Percentiles rank a stretch among this genome's conserved stretches.
Conservation (phyloP, 2,888 invertebrate genomes). For the Phasia obesa region DNA sequence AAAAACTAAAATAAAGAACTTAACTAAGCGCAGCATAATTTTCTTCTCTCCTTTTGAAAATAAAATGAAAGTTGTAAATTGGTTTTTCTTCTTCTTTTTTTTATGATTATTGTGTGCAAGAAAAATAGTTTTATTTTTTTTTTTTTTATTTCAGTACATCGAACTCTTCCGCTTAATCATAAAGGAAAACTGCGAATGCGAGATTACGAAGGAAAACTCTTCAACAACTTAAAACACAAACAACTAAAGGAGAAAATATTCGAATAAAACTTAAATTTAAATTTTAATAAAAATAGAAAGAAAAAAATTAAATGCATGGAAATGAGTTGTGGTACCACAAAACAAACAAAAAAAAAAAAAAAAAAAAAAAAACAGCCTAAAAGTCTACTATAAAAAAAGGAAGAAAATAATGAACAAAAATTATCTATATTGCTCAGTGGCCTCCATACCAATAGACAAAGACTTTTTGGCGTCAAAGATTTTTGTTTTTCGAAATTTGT, state of each 20-base stretch:
- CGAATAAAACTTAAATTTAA: neutral
- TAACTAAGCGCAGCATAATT: neutral
- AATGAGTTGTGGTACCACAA: slow-evolving; percentile 39
- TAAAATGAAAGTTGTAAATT: slow-evolving; percentile 46
- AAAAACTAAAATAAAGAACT: slow-evolving; percentile 18
- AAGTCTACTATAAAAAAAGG: slow-evolving; percentile 34
- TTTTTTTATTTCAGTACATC: slow-evolving; percentile 27
- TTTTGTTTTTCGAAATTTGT: neutral
- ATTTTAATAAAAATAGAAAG: slow-evolving; percentile 18
- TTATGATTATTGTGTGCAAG: slow-evolving; percentile 14
- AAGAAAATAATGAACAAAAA: too few species aligned
- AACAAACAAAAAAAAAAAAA: too few species aligned
- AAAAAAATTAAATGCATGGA: slow-evolving; percentile 30
- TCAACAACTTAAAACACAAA: slow-evolving; percentile 17
- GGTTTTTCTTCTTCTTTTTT: neutral
- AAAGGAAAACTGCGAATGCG: neutral
- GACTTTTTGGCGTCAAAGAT: slow-evolving; percentile 51
- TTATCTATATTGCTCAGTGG: slow-evolving; percentile 38
- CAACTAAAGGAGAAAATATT: slow-evolving; percentile 19
- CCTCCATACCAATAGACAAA: slow-evolving; percentile 51
- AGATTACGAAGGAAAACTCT: slow-evolving; percentile 11
- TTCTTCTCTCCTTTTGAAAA: neutral
- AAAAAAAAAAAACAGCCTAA: slow-evolving; percentile 63
- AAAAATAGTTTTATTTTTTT: slow-evolving; percentile 36
- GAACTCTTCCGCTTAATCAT: slow-evolving; percentile 25